Base-by-base conservation (phyloP, 2,797 vertebrate genomes). In the Luscinia luscinia region DNA sequence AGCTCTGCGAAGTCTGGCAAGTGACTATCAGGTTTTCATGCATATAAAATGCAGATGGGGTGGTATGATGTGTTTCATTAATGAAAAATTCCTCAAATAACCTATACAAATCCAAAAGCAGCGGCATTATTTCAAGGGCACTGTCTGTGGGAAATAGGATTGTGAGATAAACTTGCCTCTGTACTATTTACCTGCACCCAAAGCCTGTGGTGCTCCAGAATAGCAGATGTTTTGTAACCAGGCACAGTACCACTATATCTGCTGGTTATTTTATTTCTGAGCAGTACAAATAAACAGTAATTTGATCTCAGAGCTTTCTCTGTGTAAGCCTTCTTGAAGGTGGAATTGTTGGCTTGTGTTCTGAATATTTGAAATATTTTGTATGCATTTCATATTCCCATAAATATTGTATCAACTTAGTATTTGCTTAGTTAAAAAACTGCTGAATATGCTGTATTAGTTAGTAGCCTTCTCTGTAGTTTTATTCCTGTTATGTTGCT, bases 371-470 rank as follows among this genome's bases (percentile, higher is more conserved):
- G 54, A 86, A 89, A 57, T 81, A 94, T n/a, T 94, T 92, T 41
- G 23, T 63, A 79, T 93, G 67, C 90, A 36, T 95, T 80, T 96
- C 64, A 57, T 88, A 62, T 95, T 62, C 82, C 48, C 75, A 84
- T 95, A 92, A 91, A 96, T 96, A 87, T 86, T 92, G 55, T 85
- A 72, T 94, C 59, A 92, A 12, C 36, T 69, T 80, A 52, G 57
- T 46, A 74, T 86, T 95, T 95, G 77, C 67, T 92, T 96, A 91
- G 69, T 94, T 94, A 96, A 95, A 95, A 95, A 94, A 27, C 54
- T 94, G 84, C 78, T 93, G 89, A 95, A 93, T 87, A 11, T 51
- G 83, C 91, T 83, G 15, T 88, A 81, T 95, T 93, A 92, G 82
- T 91, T 94, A 95, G 79, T 89, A 94, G 19, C 9, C 41, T 92